Conservation (phyloP, 2,113 vertebrate species). For the Charadrius vociferus region DNA sequence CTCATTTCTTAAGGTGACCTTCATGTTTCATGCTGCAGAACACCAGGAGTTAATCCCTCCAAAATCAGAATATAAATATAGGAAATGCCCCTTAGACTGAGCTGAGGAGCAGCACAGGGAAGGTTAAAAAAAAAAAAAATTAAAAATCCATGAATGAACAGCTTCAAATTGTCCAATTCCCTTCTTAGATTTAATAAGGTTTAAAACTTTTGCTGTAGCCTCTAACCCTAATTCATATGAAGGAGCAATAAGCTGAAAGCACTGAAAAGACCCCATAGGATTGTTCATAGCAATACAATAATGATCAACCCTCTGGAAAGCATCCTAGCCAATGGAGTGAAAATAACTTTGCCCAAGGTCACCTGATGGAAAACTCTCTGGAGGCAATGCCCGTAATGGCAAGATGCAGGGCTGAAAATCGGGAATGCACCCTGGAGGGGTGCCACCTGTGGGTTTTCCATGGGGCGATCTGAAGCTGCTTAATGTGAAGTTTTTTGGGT, state of each 20-base stretch:
- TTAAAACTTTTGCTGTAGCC: not conserved
- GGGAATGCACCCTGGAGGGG: not conserved
- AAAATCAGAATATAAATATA: not conserved
- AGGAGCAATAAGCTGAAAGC: not conserved
- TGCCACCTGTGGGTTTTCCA: not conserved
- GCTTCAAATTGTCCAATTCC: not conserved
- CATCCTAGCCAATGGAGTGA: not conserved
- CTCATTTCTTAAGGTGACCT: conserved; percentile 49
- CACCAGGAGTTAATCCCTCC: not conserved
- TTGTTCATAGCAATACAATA: not conserved
- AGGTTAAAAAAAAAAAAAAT: rapidly evolving
- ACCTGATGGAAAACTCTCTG: not conserved
- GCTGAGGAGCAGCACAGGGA: not conserved
- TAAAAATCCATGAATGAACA: not conserved
- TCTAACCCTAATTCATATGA: not conserved
- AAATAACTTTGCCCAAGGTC: not conserved
- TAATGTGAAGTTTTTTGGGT: not conserved
- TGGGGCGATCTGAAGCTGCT: not conserved
- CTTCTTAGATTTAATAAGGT: not conserved
- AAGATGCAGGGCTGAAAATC: not conserved
- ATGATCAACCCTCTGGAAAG: not conserved
- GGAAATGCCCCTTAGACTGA: not conserved
- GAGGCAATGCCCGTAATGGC: not conserved
- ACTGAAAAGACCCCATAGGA: not conserved
- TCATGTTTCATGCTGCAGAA: not conserved